A percentile compares a stretch with the other conserved stretches of the same genome.
Conservation (phyloP, 2,113 vertebrate species). For the Coracopsis vasa region DNA sequence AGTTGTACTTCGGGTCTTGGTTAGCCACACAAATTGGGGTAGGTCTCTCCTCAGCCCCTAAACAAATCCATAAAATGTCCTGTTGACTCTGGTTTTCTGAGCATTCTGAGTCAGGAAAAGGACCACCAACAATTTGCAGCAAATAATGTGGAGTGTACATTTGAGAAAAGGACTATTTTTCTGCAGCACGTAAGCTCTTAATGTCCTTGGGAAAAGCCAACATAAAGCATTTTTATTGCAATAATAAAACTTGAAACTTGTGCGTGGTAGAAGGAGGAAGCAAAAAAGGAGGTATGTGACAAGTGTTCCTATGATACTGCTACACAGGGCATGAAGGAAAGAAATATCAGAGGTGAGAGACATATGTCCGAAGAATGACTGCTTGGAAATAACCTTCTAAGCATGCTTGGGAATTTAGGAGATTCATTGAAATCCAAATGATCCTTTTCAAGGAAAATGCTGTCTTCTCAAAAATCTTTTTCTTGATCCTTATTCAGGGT, state of each 20-base stretch:
- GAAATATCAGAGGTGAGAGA: background rate
- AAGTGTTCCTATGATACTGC: background rate
- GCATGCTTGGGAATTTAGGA: background rate
- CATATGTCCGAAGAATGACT: background rate
- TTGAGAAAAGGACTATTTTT: background rate
- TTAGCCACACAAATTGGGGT: background rate
- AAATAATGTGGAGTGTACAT: background rate
- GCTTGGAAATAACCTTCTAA: background rate
- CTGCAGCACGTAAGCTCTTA: background rate
- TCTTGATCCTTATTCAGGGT: background rate
- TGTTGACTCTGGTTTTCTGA: background rate
- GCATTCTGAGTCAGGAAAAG: background rate
- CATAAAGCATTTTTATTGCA: slow-evolving; percentile 20
- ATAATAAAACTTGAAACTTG: slow-evolving; percentile 17
- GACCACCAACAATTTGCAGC: background rate
- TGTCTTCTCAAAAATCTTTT: background rate
- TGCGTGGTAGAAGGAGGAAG: background rate
- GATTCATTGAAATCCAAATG: background rate
- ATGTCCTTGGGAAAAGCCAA: slow-evolving; percentile 19
- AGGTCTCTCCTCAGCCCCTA: background rate
- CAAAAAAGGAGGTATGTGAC: background rate
- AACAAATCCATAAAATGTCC: background rate
- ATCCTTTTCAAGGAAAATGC: rapidly evolving
- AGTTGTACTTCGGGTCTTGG: background rate
- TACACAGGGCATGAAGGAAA: background rate